A percentile compares a stretch with the other conserved stretches of the same genome.
Conservation (phyloP, 2,888 invertebrate species). For the Julus scanicus region DNA sequence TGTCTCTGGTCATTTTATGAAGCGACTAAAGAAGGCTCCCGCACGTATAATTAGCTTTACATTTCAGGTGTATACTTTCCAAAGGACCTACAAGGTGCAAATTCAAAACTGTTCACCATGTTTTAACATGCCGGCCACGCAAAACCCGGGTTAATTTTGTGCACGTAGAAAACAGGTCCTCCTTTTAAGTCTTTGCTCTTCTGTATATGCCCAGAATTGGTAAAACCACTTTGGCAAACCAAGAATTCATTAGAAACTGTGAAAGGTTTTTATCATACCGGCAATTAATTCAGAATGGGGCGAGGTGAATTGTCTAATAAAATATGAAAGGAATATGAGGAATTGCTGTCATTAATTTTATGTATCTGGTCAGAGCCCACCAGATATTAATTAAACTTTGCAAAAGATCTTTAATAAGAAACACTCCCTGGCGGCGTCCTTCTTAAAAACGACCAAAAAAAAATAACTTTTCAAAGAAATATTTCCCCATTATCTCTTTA, state of each 20-base stretch:
- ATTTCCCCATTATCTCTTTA: not conserved
- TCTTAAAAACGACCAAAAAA: not conserved
- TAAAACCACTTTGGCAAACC: not conserved
- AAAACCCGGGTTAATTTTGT: not conserved
- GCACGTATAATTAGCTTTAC: slow-evolving; percentile 9
- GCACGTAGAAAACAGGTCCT: not conserved
- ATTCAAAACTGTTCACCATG: not conserved
- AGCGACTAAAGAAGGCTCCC: slow-evolving; percentile 3
- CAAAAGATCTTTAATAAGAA: slow-evolving; percentile 43
- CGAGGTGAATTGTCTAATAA: slow-evolving; percentile 47
- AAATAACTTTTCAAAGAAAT: not conserved
- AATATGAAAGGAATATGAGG: slow-evolving; percentile 45
- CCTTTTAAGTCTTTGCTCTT: not conserved
- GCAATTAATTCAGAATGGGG: slow-evolving; percentile 23
- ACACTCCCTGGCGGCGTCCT: slow-evolving; percentile 8
- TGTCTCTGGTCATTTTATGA: slow-evolving; percentile 7
- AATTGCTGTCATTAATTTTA: slow-evolving; percentile 42
- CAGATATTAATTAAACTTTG: slow-evolving; percentile 40
- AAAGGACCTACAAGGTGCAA: not conserved
- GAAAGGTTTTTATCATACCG: slow-evolving; percentile 16
- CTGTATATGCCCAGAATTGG: not conserved
- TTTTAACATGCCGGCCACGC: not conserved
- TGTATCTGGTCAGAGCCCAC: not conserved
- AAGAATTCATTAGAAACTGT: slow-evolving; percentile 13
- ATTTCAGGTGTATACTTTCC: not conserved